phyloP scores from a whole-genome alignment of 2,113 vertebrate genomes.

The Cebus imitator region DNA sequence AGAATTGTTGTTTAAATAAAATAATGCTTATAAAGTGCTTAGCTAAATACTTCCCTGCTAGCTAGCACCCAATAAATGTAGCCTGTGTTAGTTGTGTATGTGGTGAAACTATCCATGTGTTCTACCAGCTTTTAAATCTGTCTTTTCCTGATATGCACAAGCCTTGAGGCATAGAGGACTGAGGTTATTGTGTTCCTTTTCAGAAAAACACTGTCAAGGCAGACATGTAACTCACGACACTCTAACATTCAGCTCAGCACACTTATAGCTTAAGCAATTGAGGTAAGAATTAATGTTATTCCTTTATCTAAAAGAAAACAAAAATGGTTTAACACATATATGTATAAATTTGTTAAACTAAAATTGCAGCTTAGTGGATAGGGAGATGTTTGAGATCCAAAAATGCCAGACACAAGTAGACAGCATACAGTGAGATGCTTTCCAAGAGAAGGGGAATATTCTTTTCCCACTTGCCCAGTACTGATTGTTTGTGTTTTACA shows the following conservation, averaged over 20 bases:
- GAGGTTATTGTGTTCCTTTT: not conserved
- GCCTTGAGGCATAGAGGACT: not conserved
- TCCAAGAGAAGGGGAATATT: not conserved
- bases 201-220: not conserved
- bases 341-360: not conserved
- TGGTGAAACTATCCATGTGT: not conserved
- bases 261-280: not conserved
- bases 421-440: not conserved
- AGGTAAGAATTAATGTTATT: not conserved
- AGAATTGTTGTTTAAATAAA: not conserved
- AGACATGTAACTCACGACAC: not conserved
- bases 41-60: not conserved
- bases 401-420: not conserved
- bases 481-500: not conserved
- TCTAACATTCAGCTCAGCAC: not conserved
- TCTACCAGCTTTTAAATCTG: not conserved
- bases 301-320: not conserved
- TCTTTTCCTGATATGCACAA: not conserved
- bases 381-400: not conserved
- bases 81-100: not conserved
- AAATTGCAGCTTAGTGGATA: not conserved
- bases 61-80: not conserved
- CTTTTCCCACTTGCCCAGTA: not conserved
- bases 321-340: not conserved
- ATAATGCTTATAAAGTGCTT: not conserved